Percentiles rank a stretch among this genome's conserved stretches.
phyloP scores from a whole-genome alignment of 2,113 vertebrate species.

The Oryctolagus cuniculus region mOryCun1.1 NC_091432.1:126032501-126033000 shows the following conservation, averaged over 20 bases:
- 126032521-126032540: neutral
- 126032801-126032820: neutral
- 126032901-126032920: neutral
- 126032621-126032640: too few species aligned
- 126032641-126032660: neutral
- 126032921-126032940: neutral
- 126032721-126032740: neutral
- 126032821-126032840: neutral
- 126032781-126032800: neutral
- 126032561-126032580: neutral
- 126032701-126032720: neutral
- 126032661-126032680: neutral
- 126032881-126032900: neutral
- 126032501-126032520: neutral
- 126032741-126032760: neutral
- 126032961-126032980: neutral
- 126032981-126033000: conserved; percentile 19
- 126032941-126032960: neutral
- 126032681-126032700: neutral
- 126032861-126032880: neutral
- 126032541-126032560: neutral
- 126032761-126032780: neutral
- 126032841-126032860: neutral
- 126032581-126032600: neutral
- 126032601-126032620: neutral